phyloP scores from a whole-genome alignment of 2,888 invertebrate species.

The Drosophila paracracens region DNA sequence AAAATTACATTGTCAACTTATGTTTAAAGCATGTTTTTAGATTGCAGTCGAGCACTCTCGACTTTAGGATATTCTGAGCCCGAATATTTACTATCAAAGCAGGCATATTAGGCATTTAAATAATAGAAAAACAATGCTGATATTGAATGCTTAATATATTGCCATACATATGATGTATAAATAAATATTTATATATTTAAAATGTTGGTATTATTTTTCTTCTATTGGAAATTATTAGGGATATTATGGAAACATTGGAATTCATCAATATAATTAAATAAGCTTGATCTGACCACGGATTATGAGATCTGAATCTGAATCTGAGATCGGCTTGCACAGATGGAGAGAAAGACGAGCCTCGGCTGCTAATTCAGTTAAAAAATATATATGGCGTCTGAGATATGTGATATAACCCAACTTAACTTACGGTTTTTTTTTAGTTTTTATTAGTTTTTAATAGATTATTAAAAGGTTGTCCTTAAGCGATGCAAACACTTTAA shows the following conservation, averaged over 20 bases:
- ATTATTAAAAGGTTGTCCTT: no score
- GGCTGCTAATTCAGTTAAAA: not conserved
- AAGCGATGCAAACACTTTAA: no score
- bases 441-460: no score
- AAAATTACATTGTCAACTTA: not conserved
- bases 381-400: not conserved
- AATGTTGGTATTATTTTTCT: no score
- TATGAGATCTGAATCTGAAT: not conserved
- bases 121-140: no score
- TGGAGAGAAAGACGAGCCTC: not conserved
- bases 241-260: no score
- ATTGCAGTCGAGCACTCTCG: not conserved
- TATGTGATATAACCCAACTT: not conserved
- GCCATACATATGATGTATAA: no score
- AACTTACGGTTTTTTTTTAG: no score
- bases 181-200: no score
- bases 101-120: no score
- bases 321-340: not conserved
- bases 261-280: not conserved
- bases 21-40: not conserved
- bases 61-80: not conserved
- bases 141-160: no score
- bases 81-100: not conserved
- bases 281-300: not conserved
- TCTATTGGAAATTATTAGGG: no score